Percentiles rank a stretch among this genome's conserved stretches.
Conservation (phyloP, 2,797 vertebrate species). For the Tokudaia muenninki region DNA sequence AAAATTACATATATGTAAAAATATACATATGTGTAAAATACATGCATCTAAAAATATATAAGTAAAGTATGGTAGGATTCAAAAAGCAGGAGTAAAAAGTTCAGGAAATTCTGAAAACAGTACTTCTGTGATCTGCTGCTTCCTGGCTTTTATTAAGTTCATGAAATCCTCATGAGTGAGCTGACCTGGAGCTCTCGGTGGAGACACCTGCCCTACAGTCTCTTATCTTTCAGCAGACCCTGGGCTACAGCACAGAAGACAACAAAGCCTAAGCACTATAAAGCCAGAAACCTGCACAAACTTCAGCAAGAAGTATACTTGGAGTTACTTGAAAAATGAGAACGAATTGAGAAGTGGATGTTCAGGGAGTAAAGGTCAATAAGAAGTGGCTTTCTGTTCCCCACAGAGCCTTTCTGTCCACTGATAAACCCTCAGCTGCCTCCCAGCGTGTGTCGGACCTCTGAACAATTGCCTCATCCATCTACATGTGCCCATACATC, state of each 20-base stretch:
- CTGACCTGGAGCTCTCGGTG: neutral
- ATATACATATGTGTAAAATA: neutral
- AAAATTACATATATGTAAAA: no score
- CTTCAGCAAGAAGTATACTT: neutral
- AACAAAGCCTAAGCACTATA: neutral
- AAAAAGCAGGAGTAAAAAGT: neutral
- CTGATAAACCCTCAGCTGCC: rapidly evolving
- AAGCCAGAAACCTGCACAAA: neutral
- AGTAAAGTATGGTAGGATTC: no score
- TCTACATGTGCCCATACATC: neutral
- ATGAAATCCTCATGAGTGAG: neutral
- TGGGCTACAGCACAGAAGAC: neutral
- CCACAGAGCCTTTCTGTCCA: neutral
- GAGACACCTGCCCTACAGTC: neutral
- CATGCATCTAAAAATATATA: neutral
- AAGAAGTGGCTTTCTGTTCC: neutral
- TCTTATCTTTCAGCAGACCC: neutral
- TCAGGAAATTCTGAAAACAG: neutral
- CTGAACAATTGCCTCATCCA: neutral
- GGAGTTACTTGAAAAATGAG: neutral
- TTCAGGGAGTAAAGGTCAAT: neutral
- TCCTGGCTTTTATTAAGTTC: neutral
- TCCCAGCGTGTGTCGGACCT: neutral
- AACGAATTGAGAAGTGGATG: neutral
- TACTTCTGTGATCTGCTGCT: neutral